Percentiles rank a stretch among this genome's conserved stretches.
Conservation (phyloP, 2,113 vertebrate species). For the Guaruba guarouba region DNA sequence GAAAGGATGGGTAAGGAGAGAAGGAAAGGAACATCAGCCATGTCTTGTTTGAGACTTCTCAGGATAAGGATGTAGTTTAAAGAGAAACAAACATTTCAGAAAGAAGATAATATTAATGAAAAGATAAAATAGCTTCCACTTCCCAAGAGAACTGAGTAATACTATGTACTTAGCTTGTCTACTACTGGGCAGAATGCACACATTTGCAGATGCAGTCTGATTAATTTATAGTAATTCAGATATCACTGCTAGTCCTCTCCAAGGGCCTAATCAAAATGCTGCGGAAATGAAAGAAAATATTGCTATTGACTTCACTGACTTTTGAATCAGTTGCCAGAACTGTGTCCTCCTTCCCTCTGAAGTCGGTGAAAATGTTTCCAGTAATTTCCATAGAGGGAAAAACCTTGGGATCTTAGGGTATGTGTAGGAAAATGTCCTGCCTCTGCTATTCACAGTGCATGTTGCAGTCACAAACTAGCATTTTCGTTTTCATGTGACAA, state of each 20-base stretch:
- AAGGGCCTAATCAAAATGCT: slow-evolving; percentile 44
- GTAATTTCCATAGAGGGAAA: background rate
- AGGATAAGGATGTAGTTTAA: background rate
- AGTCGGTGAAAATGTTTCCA: background rate
- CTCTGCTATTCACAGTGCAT: background rate
- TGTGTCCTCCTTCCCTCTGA: background rate
- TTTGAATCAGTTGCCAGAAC: background rate
- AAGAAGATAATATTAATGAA: slow-evolving; percentile 27
- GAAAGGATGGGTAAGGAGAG: background rate
- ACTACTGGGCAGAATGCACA: background rate
- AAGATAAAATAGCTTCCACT: slow-evolving; percentile 24
- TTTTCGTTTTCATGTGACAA: background rate
- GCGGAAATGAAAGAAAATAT: background rate
- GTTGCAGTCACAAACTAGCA: background rate
- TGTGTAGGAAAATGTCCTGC: background rate
- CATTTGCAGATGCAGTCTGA: background rate
- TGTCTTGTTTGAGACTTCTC: background rate
- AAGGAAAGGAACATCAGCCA: background rate
- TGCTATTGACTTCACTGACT: background rate
- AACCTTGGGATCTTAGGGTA: background rate
- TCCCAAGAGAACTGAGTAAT: background rate
- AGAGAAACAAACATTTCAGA: slow-evolving; percentile 28
- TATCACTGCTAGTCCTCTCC: background rate
- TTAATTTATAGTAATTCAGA: slow-evolving; percentile 7
- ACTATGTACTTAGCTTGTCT: background rate